Base-by-base conservation (phyloP, 2,797 vertebrate genomes). In the Poliocrania exsul region DNA sequence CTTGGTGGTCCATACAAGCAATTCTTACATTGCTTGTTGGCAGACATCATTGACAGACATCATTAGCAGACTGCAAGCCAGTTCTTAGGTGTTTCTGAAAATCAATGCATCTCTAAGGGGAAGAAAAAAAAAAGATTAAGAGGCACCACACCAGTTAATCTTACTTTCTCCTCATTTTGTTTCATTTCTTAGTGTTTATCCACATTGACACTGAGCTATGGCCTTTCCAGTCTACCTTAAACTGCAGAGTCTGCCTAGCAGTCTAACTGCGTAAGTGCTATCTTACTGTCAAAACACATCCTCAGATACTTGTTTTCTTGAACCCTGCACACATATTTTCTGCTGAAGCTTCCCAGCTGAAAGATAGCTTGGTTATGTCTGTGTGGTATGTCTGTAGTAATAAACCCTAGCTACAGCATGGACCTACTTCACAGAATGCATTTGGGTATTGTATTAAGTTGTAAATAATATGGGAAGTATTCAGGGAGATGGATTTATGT, bases 401-500 rank as follows among this genome's bases (percentile, higher is more conserved):
- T 51, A 88, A 86, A 78, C 54, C 28, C 75, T 40, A 84, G 80
- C 72, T 83, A 37, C 26, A 58, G 26, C 50, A 15, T 37, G 73
- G 72, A 58, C 80, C 73, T 83, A 35, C 82, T 88, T 83, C 62
- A 79, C 50, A 89, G 75, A 92, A 90, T 79, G 62, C 73, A 75
- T 80, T 57, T 93, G 84, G 29, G 54, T 86, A 75, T 75, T 85
- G 69, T 79, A 93, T 94, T 93, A 83, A 88, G 79, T 73, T 91
- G 80, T 88, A 93, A 95, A 81, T 94, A 91, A 89, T 66, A 61
- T 3, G 38, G 35, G 26, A 89, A 78, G 33, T 51, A 92, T 78
- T 65, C 70, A 96, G 84, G 80, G 61, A 90, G 85, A 75, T 70
- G 73, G 89, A 94, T 94, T 95, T 91, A 74, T 66, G 69, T 86